Percentiles rank a stretch among this genome's conserved stretches.
Conservation (phyloP, 2,888 invertebrate species). For the Trachelus troglodyta region DNA sequence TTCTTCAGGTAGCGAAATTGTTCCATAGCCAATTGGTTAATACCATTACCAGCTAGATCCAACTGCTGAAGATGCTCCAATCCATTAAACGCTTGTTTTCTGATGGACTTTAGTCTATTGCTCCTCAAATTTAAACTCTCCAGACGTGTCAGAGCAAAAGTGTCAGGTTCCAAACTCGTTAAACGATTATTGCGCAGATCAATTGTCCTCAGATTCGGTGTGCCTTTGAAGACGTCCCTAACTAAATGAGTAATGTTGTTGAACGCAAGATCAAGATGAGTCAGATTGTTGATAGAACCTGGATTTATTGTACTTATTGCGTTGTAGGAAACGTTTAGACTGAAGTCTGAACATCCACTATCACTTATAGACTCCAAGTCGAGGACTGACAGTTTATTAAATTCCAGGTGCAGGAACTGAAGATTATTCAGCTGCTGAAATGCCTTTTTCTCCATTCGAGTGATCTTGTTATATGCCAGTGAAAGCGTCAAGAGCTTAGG, state of each 20-base stretch:
- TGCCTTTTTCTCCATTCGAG: conserved; percentile 77
- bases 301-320: conserved; percentile 74
- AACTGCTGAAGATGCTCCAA: conserved; percentile 80
- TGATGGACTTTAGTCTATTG: conserved; percentile 79
- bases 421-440: conserved; percentile 82
- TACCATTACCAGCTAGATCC: conserved; percentile 81
- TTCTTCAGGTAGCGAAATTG: conserved; percentile 83
- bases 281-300: conserved; percentile 72
- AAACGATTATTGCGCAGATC: conserved; percentile 87
- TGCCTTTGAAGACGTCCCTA: conserved; percentile 75
- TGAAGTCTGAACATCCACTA: conserved; percentile 70
- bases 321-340: conserved; percentile 84
- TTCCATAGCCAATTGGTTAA: conserved; percentile 81
- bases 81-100: conserved; percentile 82
- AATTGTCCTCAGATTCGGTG: conserved; percentile 80
- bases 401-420: conserved; percentile 82
- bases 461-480: conserved; percentile 84
- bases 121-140: conserved; percentile 80
- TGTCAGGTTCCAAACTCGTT: conserved; percentile 81
- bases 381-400: conserved; percentile 79
- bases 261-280: conserved; percentile 86
- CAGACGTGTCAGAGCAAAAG: conserved; percentile 73
- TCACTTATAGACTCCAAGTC: conserved; percentile 57
- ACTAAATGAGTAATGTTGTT: conserved; percentile 81
- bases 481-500: conserved; percentile 84